Percentiles rank a stretch among this genome's conserved stretches.
These are phyloP conservation scores for Coreius guichenoti DNA, from an alignment of 2,797 vertebrate species.

Conservation along the genomic window DNA sequence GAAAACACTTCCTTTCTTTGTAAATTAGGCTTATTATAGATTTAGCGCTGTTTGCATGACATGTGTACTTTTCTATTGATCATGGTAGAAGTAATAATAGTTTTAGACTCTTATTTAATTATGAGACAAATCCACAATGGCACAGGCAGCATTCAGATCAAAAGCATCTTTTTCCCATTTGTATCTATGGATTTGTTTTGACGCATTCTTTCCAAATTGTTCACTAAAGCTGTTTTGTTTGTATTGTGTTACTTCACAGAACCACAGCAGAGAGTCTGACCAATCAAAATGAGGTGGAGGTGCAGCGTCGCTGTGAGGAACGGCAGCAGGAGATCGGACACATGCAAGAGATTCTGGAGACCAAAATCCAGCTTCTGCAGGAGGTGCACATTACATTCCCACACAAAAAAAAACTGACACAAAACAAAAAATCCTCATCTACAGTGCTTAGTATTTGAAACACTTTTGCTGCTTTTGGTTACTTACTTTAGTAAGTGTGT, in stretches of 20 bases:
- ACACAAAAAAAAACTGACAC: not conserved
- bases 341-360: conserved; percentile 83
- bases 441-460: not conserved
- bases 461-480: not conserved
- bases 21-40: not conserved
- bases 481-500: not conserved
- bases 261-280: conserved; percentile 76
- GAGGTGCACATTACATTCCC: conserved; percentile 74
- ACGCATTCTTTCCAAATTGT: conserved; percentile 8
- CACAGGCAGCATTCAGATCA: not conserved
- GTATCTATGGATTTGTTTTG: not conserved
- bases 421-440: not conserved
- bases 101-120: not conserved
- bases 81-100: not conserved
- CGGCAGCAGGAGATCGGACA: conserved; percentile 84
- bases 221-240: not conserved
- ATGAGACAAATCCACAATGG: not conserved
- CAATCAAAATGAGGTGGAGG: conserved; percentile 82
- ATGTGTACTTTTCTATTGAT: not conserved
- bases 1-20: not conserved
- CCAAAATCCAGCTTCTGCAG: conserved; percentile 87
- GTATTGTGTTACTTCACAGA: conserved; percentile 67
- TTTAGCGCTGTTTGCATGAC: not conserved
- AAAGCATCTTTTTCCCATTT: not conserved
- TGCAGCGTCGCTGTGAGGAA: conserved; percentile 79